phyloP scores from a whole-genome alignment of 1,140 invertebrate genomes.

The Drosophila nikananu region DNA sequence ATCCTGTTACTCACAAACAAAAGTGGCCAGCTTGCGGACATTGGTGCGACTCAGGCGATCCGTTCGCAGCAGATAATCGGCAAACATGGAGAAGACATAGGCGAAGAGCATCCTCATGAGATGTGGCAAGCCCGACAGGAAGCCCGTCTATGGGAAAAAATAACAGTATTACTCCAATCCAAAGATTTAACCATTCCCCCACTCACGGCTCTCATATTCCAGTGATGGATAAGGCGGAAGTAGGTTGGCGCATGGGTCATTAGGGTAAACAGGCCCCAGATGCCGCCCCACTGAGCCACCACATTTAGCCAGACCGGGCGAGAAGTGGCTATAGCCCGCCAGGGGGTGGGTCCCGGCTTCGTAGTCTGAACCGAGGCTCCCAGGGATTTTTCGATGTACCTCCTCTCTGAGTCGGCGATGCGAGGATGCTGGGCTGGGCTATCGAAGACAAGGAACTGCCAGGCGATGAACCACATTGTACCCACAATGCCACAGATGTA shows the following conservation, averaged over 20 bases:
- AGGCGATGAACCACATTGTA: conserved; percentile 89
- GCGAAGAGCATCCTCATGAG: conserved; percentile 88
- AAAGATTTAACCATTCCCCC: not conserved
- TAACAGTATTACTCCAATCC: not conserved
- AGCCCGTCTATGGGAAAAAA: conserved; percentile 86
- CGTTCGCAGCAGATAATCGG: conserved; percentile 88
- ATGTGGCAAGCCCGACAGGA: conserved; percentile 89
- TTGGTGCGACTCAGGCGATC: conserved; percentile 88
- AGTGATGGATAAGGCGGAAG: conserved; percentile 93
- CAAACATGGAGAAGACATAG: conserved; percentile 87
- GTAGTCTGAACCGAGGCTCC: conserved; percentile 85
- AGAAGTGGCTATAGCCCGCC: conserved; percentile 90
- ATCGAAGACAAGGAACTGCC: conserved; percentile 89
- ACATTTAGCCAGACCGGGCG: conserved; percentile 92
- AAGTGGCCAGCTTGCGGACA: conserved; percentile 88
- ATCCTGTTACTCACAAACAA: conserved; percentile 85
- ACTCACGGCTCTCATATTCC: conserved; percentile 91
- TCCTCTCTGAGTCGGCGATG: conserved; percentile 89
- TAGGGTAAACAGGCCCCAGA: conserved; percentile 95
- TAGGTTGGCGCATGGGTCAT: conserved; percentile 94
- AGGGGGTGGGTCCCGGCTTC: conserved; percentile 87
- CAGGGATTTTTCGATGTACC: conserved; percentile 88
- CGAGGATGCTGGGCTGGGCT: conserved; percentile 91
- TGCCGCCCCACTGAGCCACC: conserved; percentile 91
- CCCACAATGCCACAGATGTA: conserved; percentile 89